Evolutionary conservation across 2,888 invertebrate species (phyloP).

Genomic region (Monoplex corrugatus): DNA sequence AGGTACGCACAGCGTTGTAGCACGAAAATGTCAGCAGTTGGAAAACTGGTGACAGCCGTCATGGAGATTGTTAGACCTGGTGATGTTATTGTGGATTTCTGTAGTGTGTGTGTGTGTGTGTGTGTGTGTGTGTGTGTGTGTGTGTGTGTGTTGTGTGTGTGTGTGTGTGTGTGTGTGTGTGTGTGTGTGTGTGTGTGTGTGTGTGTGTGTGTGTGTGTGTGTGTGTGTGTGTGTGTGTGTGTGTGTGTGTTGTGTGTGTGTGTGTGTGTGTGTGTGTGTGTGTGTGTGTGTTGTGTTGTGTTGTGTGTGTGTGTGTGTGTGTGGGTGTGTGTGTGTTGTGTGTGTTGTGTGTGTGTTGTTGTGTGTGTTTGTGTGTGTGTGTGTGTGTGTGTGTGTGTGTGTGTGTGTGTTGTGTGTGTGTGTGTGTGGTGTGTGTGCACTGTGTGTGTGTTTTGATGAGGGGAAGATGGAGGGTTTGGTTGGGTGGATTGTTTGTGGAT

Average conservation of each 20-base stretch:
- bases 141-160: neutral
- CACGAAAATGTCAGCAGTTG: conserved; percentile 92
- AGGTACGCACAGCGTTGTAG: conserved; percentile 88
- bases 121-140: neutral
- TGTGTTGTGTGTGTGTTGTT: neutral
- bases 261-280: neutral
- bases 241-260: neutral
- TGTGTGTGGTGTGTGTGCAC: too few relatives aligned
- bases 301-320: conserved; percentile 11
- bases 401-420: too few relatives aligned
- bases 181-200: neutral
- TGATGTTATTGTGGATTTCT: conserved; percentile 94
- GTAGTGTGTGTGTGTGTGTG: conserved; percentile 88
- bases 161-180: neutral
- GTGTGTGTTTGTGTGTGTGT: neutral
- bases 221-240: neutral
- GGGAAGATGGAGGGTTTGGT: too few relatives aligned
- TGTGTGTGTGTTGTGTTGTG: neutral
- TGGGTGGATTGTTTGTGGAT: too few relatives aligned
- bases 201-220: neutral
- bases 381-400: neutral
- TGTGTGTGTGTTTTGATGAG: too few relatives aligned
- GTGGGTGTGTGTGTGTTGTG: neutral
- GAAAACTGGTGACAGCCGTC: conserved; percentile 91
- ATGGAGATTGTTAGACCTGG: conserved; percentile 86